Evolutionary conservation across 2,797 vertebrate genomes (phyloP).

Genomic region (Molossus alvarezi): DNA sequence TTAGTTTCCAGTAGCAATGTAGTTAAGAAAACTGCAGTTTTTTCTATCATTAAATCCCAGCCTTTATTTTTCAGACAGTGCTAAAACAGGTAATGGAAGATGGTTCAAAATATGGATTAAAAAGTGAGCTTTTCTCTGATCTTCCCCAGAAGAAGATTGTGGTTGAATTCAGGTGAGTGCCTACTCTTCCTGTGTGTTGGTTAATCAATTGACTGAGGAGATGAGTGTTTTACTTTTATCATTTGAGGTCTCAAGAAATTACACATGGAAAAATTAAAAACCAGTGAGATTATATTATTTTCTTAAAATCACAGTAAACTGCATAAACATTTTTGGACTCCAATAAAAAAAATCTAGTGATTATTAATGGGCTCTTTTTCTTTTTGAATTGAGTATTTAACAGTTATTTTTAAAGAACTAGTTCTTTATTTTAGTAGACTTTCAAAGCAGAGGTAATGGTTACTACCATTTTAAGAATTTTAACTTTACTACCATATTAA

Average conservation of each 20-base stretch:
- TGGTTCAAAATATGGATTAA: constrained; percentile 92
- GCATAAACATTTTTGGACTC: constrained; percentile 46
- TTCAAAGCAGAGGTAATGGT: neutral
- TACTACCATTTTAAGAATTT: constrained; percentile 37
- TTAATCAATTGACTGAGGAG: neutral
- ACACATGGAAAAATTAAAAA: constrained; percentile 9
- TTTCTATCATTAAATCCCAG: neutral
- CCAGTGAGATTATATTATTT: constrained; percentile 14
- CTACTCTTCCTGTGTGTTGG: neutral
- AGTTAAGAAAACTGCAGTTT: neutral
- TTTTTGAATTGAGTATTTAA: neutral
- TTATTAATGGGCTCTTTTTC: neutral
- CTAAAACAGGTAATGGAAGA: constrained; percentile 92
- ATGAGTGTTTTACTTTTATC: neutral
- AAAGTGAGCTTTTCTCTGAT: constrained; percentile 94
- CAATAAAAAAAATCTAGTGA: neutral
- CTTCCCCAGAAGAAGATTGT: constrained; percentile 91
- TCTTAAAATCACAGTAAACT: constrained; percentile 24
- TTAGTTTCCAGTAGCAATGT: constrained; percentile 34
- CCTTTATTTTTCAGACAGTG: constrained; percentile 91
- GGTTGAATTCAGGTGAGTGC: constrained; percentile 96
- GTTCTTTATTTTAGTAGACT: neutral
- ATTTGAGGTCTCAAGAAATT: neutral
- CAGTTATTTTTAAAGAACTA: neutral
- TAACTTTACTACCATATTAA: neutral